These are phyloP conservation scores for Smutsia gigantea DNA, from an alignment of 2,797 vertebrate species.

Conservation along the genomic window DNA sequence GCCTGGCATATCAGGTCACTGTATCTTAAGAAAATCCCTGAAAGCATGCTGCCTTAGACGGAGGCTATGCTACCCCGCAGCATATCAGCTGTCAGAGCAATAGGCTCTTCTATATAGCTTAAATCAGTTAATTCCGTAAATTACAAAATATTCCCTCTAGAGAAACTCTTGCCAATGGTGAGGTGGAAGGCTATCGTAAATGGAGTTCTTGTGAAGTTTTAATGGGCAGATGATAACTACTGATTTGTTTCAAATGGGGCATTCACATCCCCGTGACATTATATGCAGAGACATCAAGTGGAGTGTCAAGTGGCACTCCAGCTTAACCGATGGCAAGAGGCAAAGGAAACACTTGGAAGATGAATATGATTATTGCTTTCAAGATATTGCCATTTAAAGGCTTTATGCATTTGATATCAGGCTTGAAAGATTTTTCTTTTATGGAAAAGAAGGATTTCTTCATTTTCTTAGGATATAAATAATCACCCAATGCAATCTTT, in stretches of 20 bases:
- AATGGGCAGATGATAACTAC: conserved; percentile 51
- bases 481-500: conserved; percentile 46
- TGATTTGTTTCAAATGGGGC: conserved; percentile 7
- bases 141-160: background rate
- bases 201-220: conserved; percentile 33
- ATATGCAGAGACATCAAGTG: background rate
- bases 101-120: background rate
- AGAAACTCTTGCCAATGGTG: background rate
- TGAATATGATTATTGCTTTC: conserved; percentile 56
- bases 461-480: conserved; percentile 38
- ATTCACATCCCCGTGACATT: background rate
- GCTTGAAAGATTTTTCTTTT: conserved; percentile 9
- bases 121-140: background rate
- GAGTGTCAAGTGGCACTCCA: conserved; percentile 34
- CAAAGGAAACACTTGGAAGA: conserved; percentile 62
- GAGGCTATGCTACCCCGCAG: background rate
- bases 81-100: background rate
- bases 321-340: conserved; percentile 44
- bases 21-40: conserved; percentile 35
- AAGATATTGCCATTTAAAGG: conserved; percentile 65
- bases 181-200: background rate
- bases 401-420: conserved; percentile 58
- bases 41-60: background rate
- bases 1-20: background rate
- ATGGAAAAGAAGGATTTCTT: conserved; percentile 34